Percentiles rank a stretch among this genome's conserved stretches.
These are phyloP conservation scores for Ciconia stormi DNA, from an alignment of 2,113 vertebrate species.

Conservation along the genomic window DNA sequence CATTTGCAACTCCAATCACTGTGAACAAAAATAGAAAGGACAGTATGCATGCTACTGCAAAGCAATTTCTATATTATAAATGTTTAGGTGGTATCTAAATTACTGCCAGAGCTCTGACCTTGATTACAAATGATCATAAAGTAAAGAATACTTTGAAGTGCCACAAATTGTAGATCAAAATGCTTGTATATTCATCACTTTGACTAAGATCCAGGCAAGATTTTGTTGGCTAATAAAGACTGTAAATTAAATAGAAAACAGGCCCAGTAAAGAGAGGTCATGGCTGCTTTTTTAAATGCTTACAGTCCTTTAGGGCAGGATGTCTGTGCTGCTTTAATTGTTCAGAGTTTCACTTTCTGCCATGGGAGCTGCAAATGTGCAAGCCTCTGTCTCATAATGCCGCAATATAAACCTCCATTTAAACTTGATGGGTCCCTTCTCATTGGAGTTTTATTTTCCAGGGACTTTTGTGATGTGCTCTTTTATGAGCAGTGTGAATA, in stretches of 20 bases:
- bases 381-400: constrained; percentile 29
- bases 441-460: constrained; percentile 51
- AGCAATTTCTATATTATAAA: constrained; percentile 5
- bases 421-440: constrained; percentile 67
- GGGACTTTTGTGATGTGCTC: constrained; percentile 8
- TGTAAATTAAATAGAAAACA: constrained; percentile 61
- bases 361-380: constrained; percentile 38
- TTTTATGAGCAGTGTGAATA: constrained; percentile 44
- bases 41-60: not conserved
- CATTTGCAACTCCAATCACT: not conserved
- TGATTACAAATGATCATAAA: constrained; percentile 49
- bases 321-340: constrained; percentile 62
- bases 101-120: constrained; percentile 48
- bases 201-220: constrained; percentile 39
- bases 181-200: constrained; percentile 42
- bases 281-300: constrained; percentile 53
- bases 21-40: not conserved
- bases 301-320: constrained; percentile 26
- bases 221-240: constrained; percentile 64
- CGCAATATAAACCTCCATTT: constrained; percentile 55
- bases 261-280: constrained; percentile 47
- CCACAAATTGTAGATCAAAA: constrained; percentile 2
- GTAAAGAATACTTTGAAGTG: constrained; percentile 55
- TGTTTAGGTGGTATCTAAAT: constrained; percentile 46
- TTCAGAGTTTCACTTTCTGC: constrained; percentile 47